Base-by-base conservation (phyloP, 2,113 vertebrate genomes). In the Azemiops feae region DNA sequence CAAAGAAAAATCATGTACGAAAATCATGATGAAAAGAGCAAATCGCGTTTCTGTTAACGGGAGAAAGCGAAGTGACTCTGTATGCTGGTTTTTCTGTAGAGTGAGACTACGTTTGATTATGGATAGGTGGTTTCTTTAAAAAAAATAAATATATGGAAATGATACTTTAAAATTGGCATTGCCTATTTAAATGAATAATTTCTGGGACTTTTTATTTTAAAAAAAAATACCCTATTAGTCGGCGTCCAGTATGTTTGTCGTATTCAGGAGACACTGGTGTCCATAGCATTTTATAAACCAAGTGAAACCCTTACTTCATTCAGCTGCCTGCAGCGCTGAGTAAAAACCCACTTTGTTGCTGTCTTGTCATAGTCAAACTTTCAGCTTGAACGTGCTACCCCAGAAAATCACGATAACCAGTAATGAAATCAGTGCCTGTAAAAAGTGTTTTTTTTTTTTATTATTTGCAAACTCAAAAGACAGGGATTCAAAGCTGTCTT, bases 401-500 rank as follows among this genome's bases (percentile, higher is more conserved):
- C 87, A 88, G 58, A 94, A 92, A 95, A 96, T 94, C 95, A 96
- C 96, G 96, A 91, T 91, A 94, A 95, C 96, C 96, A 95, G 86
- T 64, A 95, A 18, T 94, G 91, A 96, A 93, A 95, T 96, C 95
- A 97, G 94, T 97, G 96, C 97, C 96, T 97, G 96, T 64, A 95
- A 94, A 96, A 96, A 94, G 90, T 96, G 90, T 96, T 20, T 85
- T 54, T 25, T 93, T 95, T n/a, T n/a, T 14, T 54, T 11, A 92
- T 95, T 23, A 22, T 23, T 60, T 87, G 93, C 96, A 97, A 97
- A 97, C 96, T 97, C 96, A 96, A 96, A 97, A 97, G 95, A 96
- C 94, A 95, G 94, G 94, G 92, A 89, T 96, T 96, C 95, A 86
- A 94, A 96, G 94, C 91, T 96, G 89, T 96, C 47, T 87, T 94